phyloP scores from a whole-genome alignment of 2,113 vertebrate species.

The Apistogramma diplotaenia region DNA sequence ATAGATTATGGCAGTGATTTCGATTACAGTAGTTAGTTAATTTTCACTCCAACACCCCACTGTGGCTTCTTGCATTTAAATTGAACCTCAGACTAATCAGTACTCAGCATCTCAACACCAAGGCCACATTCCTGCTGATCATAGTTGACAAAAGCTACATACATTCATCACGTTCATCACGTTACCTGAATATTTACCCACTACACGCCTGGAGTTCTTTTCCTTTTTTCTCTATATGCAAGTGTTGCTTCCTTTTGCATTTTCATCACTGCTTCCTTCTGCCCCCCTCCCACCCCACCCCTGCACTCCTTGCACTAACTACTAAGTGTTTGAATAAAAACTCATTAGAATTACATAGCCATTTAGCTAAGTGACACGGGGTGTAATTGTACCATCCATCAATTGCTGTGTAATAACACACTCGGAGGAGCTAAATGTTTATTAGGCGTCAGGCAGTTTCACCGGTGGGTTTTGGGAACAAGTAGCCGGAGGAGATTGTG shows the following conservation, averaged over 20 bases:
- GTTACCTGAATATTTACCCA: slow-evolving; percentile 11
- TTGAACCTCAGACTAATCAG: not conserved
- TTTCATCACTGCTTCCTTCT: not conserved
- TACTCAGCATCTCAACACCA: not conserved
- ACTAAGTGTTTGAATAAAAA: slow-evolving; percentile 79
- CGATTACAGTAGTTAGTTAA: not conserved
- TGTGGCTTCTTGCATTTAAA: not conserved
- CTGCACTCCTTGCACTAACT: slow-evolving; percentile 58
- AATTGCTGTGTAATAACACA: slow-evolving; percentile 79
- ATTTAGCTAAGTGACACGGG: slow-evolving; percentile 82
- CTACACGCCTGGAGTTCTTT: not conserved
- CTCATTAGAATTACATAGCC: slow-evolving; percentile 81
- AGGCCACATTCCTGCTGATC: not conserved
- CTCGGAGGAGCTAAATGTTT: slow-evolving; percentile 78
- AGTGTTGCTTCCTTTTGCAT: not conserved
- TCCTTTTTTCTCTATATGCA: not conserved
- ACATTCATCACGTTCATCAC: slow-evolving; percentile 22
- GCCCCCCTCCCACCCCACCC: not conserved
- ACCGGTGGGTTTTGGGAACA: slow-evolving; percentile 68
- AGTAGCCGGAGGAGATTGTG: slow-evolving; percentile 43
- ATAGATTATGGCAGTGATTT: not conserved
- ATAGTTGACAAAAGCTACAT: not conserved
- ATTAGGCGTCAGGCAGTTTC: slow-evolving; percentile 77
- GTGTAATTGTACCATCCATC: slow-evolving; percentile 83
- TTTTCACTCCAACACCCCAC: not conserved